Conservation (phyloP, 2,113 vertebrate species). For the Ophiodon elongatus region DNA sequence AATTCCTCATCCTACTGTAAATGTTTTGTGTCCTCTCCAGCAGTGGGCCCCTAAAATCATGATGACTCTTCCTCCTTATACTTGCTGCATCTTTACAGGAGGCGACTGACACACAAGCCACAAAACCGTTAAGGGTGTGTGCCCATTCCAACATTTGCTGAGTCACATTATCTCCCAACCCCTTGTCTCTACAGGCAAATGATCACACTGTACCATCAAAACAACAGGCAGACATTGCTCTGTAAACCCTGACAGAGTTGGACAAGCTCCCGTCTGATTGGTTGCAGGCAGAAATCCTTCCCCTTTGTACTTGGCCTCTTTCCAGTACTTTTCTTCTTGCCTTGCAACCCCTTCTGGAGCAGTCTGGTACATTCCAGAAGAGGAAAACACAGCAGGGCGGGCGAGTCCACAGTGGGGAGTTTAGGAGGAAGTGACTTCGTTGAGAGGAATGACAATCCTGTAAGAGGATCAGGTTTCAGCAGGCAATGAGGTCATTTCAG, state of each 20-base stretch:
- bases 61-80: conserved; percentile 1
- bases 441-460: conserved; percentile 52
- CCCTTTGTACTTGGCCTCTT: conserved; percentile 44
- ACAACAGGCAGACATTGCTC: conserved; percentile 48
- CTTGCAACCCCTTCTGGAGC: conserved; percentile 31
- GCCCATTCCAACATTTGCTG: conserved; percentile 40
- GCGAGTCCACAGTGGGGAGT: not conserved
- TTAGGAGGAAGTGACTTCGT: conserved; percentile 50
- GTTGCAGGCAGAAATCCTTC: conserved; percentile 27
- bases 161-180: conserved; percentile 64
- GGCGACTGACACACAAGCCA: conserved; percentile 23
- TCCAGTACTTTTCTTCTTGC: conserved; percentile 37
- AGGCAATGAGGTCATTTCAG: conserved; percentile 57
- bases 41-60: not conserved
- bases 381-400: conserved; percentile 61
- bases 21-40: not conserved
- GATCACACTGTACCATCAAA: conserved; percentile 55
- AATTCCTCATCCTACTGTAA: conserved; percentile 15
- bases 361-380: conserved; percentile 70
- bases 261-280: conserved; percentile 41
- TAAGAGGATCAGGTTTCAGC: conserved; percentile 71
- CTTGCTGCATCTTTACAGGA: conserved; percentile 1
- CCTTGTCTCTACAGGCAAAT: conserved; percentile 46
- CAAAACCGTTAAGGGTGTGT: conserved; percentile 73
- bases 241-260: conserved; percentile 31